A percentile compares a stretch with the other conserved stretches of the same genome.
Conservation (phyloP, 1,140 invertebrate species). For the Cecropterus lyciades region DNA sequence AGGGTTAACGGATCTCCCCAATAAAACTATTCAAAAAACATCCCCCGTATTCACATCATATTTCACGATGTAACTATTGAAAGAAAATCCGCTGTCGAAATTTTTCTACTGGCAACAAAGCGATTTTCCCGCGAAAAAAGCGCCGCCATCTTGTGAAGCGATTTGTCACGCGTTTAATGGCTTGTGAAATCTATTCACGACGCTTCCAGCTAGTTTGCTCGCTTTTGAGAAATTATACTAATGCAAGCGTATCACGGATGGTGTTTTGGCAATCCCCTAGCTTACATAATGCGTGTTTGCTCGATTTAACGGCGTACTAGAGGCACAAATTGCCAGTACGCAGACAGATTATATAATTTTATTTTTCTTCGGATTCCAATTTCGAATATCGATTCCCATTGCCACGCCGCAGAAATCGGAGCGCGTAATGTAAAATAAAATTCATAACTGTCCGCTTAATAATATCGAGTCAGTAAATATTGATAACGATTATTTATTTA, state of each 20-base stretch:
- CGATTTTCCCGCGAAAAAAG: constrained; percentile 69
- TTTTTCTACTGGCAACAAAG: constrained; percentile 61
- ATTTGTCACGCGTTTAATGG: constrained; percentile 78
- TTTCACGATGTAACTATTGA: constrained; percentile 59
- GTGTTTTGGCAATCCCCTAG: constrained; percentile 37
- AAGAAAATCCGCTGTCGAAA: constrained; percentile 67
- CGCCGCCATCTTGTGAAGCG: constrained; percentile 68
- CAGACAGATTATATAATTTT: constrained; percentile 17
- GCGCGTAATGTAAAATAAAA: constrained; percentile 21
- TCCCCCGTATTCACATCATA: constrained; percentile 51
- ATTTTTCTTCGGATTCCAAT: constrained; percentile 19
- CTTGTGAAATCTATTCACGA: constrained; percentile 74
- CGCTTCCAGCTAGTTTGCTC: constrained; percentile 31
- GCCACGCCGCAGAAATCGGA: constrained; percentile 8
- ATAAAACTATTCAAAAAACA: constrained; percentile 62
- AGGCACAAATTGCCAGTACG: constrained; percentile 23
- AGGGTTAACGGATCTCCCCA: constrained; percentile 57
- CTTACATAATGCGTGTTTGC: constrained; percentile 30
- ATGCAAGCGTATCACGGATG: constrained; percentile 39
- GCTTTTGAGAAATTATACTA: constrained; percentile 56
- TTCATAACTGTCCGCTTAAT: not conserved
- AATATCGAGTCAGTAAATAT: constrained; percentile 16
- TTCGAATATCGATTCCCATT: constrained; percentile 16
- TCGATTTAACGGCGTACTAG: constrained; percentile 2
- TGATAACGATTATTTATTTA: constrained; percentile 33